phyloP scores from a whole-genome alignment of 2,113 vertebrate genomes.

The Poeciliopsis turrubarensis region DNA sequence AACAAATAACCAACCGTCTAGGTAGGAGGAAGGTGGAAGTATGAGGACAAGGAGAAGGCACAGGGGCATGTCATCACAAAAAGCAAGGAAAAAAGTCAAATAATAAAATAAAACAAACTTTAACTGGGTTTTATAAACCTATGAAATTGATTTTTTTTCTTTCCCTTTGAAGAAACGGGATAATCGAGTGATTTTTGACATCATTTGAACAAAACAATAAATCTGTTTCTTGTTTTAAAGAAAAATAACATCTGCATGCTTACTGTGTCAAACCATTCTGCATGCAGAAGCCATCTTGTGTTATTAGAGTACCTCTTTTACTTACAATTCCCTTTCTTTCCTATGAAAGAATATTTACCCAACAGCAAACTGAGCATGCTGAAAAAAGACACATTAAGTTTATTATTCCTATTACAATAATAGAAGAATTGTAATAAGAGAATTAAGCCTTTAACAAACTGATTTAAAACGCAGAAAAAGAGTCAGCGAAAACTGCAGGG shows the following conservation, averaged over 20 bases:
- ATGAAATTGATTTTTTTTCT: not conserved
- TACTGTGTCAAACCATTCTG: not conserved
- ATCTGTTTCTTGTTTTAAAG: not conserved
- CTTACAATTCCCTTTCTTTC: too few relatives aligned
- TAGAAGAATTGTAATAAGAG: too few relatives aligned
- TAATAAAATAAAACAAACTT: too few relatives aligned
- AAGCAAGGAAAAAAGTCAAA: not conserved
- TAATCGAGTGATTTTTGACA: not conserved
- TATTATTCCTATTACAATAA: too few relatives aligned
- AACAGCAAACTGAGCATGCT: too few relatives aligned
- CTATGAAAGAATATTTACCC: too few relatives aligned
- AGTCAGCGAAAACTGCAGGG: constrained; percentile 22
- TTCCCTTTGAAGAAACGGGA: not conserved
- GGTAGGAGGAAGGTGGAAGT: too few relatives aligned
- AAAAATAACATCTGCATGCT: not conserved
- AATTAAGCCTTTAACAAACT: not conserved
- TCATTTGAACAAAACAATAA: not conserved
- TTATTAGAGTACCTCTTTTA: too few relatives aligned
- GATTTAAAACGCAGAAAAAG: constrained; percentile 29
- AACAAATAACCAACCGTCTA: too few relatives aligned
- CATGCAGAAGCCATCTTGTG: not conserved
- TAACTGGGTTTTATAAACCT: too few relatives aligned
- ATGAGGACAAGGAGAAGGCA: too few relatives aligned
- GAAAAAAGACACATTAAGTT: too few relatives aligned
- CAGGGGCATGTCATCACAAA: not conserved